A percentile compares a stretch with the other conserved stretches of the same genome.
These are phyloP conservation scores for Eulemur rubriventer DNA, from an alignment of 2,797 vertebrate genomes.

Conservation along the genomic window DNA sequence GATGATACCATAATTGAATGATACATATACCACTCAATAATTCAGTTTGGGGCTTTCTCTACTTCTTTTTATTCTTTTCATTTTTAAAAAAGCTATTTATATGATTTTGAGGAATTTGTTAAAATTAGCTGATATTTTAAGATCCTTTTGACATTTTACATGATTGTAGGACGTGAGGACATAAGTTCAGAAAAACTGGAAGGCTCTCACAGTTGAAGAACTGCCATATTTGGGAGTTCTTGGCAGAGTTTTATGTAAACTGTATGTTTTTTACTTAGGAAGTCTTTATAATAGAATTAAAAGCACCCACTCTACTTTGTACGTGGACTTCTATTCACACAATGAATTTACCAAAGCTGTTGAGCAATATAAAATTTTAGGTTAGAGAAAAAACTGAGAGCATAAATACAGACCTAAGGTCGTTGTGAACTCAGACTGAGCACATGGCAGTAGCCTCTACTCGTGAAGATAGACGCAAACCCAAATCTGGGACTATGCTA, in stretches of 20 bases:
- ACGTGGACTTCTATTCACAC: neutral
- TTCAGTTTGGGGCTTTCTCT: neutral
- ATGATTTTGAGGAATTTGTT: conserved; percentile 62
- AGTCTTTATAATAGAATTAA: conserved; percentile 47
- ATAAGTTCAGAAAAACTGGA: conserved; percentile 73
- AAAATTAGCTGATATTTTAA: conserved; percentile 74
- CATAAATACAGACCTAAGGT: neutral
- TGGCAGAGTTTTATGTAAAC: conserved; percentile 68
- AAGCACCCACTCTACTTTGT: neutral
- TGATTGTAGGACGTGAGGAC: conserved; percentile 63
- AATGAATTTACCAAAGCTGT: neutral
- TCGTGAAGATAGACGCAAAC: neutral
- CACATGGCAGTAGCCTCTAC: neutral
- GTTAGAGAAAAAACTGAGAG: neutral
- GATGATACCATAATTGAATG: neutral
- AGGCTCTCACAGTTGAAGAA: conserved; percentile 67
- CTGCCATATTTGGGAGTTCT: conserved; percentile 71
- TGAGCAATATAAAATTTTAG: neutral
- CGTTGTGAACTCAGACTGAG: neutral
- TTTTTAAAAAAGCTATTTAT: conserved; percentile 54
- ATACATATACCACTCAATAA: neutral
- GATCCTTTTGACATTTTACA: conserved; percentile 70
- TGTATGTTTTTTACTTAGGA: conserved; percentile 55
- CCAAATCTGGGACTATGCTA: neutral
- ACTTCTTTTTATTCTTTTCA: conserved; percentile 45